Percentiles rank a stretch among this genome's conserved stretches.
These are phyloP conservation scores for Macropis europaea DNA, from an alignment of 2,888 invertebrate genomes.

Conservation along the genomic window DNA sequence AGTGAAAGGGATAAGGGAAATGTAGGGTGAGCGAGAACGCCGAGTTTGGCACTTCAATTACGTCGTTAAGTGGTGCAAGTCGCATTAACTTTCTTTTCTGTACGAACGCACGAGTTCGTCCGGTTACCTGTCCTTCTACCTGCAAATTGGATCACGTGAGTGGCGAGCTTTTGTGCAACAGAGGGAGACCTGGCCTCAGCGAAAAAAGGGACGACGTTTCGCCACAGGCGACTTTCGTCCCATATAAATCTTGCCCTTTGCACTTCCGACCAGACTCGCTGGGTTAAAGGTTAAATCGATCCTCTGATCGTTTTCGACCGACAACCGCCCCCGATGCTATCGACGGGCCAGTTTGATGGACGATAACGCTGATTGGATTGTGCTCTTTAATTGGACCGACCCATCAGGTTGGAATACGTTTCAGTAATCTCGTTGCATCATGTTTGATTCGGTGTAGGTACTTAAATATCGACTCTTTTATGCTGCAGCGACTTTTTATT, in stretches of 20 bases:
- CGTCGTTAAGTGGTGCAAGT: conserved; percentile 40
- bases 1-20: background rate
- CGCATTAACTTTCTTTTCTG: conserved; percentile 46
- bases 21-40: background rate
- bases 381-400: conserved; percentile 11
- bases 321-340: background rate
- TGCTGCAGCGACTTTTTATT: no score
- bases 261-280: background rate
- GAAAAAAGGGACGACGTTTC: conserved; percentile 17
- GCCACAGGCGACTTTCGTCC: conserved; percentile 27
- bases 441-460: no score
- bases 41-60: conserved; percentile 52
- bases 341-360: background rate
- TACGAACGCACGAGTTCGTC: conserved; percentile 8
- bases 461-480: no score
- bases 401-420: background rate
- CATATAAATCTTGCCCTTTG: conserved; percentile 34
- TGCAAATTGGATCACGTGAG: conserved; percentile 50
- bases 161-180: conserved; percentile 34
- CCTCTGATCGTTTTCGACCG: conserved; percentile 23
- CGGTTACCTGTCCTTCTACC: conserved; percentile 16
- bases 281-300: conserved; percentile 25
- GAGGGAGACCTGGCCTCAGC: background rate
- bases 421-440: background rate
- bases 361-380: conserved; percentile 26